These are phyloP conservation scores for Acheta domesticus DNA, from an alignment of 2,888 invertebrate genomes.

Conservation along the genomic window DNA sequence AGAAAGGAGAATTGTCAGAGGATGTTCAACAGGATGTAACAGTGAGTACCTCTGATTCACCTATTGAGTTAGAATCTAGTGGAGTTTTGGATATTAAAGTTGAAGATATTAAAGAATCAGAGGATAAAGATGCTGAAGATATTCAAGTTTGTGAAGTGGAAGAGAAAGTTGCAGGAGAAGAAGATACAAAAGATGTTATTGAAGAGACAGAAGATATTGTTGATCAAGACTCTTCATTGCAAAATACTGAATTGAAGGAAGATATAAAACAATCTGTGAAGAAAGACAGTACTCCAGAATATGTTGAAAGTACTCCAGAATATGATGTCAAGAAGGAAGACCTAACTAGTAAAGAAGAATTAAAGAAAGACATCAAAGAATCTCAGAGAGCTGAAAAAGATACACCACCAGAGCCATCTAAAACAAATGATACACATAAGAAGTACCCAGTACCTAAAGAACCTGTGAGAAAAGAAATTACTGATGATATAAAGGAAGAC, in stretches of 20 bases:
- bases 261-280: not conserved
- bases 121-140: not conserved
- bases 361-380: too few relatives aligned
- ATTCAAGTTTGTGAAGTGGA: not conserved
- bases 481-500: too few relatives aligned
- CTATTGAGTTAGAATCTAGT: too few relatives aligned
- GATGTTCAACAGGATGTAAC: slow-evolving; percentile 37
- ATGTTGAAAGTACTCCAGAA: not conserved
- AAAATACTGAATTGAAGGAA: not conserved
- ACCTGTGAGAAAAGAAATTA: too few relatives aligned
- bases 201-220: too few relatives aligned
- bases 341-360: not conserved
- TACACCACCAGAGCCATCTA: too few relatives aligned
- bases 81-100: not conserved
- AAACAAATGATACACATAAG: too few relatives aligned
- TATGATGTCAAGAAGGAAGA: not conserved
- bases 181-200: not conserved
- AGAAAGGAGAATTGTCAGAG: slow-evolving; percentile 39
- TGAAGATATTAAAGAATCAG: not conserved
- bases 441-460: too few relatives aligned
- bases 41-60: not conserved
- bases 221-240: too few relatives aligned
- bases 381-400: too few relatives aligned
- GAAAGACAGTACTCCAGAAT: not conserved
- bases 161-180: not conserved